These are phyloP conservation scores for Perodicticus potto DNA, from an alignment of 2,797 vertebrate genomes.

Conservation along the genomic window DNA sequence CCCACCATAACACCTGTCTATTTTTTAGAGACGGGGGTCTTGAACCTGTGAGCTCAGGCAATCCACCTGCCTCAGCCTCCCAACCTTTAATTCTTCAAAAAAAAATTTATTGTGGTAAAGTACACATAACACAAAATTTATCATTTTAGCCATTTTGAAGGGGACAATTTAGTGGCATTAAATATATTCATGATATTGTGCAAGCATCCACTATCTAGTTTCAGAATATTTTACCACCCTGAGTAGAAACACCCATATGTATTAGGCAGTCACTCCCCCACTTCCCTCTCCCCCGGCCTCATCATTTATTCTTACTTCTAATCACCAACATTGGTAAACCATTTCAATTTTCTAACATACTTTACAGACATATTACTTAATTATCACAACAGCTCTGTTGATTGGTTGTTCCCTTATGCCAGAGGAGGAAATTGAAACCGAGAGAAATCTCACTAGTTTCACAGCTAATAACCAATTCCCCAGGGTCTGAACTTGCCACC, in stretches of 20 bases:
- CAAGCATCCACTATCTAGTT: neutral
- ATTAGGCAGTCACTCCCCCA: rapidly evolving
- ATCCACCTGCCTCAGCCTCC: too few relatives aligned
- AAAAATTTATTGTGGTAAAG: neutral
- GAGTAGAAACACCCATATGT: neutral
- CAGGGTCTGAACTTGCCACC: neutral
- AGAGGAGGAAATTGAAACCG: neutral
- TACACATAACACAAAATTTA: neutral
- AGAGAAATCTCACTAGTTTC: neutral
- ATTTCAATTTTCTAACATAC: neutral
- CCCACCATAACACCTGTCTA: too few relatives aligned
- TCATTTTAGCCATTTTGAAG: neutral
- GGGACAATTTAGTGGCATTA: neutral
- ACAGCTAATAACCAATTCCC: neutral
- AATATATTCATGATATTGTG: neutral
- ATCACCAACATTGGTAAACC: neutral
- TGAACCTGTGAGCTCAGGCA: too few relatives aligned
- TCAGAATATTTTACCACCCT: neutral
- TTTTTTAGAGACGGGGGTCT: too few relatives aligned
- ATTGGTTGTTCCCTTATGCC: neutral
- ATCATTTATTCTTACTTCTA: neutral
- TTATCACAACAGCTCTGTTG: neutral
- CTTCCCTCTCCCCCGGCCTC: neutral
- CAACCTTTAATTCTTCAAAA: neutral
- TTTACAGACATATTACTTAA: neutral